phyloP scores from a whole-genome alignment of 2,113 vertebrate genomes.

The Eonycteris spelaea region DNA sequence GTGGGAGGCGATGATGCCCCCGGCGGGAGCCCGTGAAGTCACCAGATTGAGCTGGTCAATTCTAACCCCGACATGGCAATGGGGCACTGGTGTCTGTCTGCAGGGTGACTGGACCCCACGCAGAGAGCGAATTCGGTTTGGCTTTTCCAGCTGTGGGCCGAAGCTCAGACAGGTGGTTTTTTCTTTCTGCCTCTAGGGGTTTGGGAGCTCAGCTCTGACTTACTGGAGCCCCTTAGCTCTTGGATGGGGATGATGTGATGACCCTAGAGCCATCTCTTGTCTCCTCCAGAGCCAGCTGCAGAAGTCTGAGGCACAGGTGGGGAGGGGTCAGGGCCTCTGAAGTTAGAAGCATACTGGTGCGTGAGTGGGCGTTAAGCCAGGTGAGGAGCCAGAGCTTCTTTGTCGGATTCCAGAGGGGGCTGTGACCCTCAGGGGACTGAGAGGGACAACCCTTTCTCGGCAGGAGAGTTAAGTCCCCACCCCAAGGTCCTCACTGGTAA shows the following conservation, averaged over 20 bases:
- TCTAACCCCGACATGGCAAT: neutral
- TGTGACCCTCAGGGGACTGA: neutral
- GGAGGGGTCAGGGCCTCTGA: neutral
- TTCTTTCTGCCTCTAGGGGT: neutral
- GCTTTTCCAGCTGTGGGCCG: neutral
- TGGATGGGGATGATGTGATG: fast-evolving
- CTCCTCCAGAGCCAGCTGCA: neutral
- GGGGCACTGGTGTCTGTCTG: fast-evolving
- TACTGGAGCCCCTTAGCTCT: neutral
- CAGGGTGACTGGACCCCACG: neutral
- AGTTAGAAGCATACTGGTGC: neutral
- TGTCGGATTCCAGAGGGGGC: neutral
- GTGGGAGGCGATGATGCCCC: fast-evolving
- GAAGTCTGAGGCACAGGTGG: neutral
- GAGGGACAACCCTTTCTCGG: neutral
- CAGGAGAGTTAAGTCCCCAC: neutral
- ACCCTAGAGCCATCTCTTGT: neutral
- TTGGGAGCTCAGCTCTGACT: neutral
- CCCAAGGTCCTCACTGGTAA: neutral
- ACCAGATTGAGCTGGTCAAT: neutral
- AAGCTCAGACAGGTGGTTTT: neutral
- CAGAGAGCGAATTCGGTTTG: neutral
- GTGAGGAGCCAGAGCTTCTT: neutral
- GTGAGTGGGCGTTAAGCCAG: no score
- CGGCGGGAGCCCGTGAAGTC: neutral